Conservation (phyloP, 2,888 invertebrate genomes). For the Watsonalla binaria region DNA sequence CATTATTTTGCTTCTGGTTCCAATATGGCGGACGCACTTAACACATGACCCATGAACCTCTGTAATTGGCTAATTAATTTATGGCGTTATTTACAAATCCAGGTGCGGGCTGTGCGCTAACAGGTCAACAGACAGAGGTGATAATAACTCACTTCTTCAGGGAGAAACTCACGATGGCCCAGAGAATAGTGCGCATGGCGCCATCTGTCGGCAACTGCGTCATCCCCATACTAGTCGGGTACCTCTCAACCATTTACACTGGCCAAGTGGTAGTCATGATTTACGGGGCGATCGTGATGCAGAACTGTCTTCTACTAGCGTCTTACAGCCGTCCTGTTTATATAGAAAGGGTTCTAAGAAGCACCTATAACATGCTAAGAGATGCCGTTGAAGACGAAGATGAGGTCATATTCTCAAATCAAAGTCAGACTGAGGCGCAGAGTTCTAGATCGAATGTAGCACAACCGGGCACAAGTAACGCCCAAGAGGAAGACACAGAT, state of each 20-base stretch:
- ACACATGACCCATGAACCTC: too few species aligned
- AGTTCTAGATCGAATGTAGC: conserved; percentile 10
- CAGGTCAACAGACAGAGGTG: conserved; percentile 78
- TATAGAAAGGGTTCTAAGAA: conserved; percentile 63
- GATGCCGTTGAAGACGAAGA: conserved; percentile 74
- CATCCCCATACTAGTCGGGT: conserved; percentile 71
- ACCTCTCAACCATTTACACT: conserved; percentile 61
- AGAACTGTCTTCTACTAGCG: conserved; percentile 75
- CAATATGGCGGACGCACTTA: too few species aligned
- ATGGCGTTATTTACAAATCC: conserved; percentile 26
- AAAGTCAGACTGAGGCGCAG: conserved; percentile 23
- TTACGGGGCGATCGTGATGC: conserved; percentile 78
- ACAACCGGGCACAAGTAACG: conserved; percentile 23
- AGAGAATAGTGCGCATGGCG: conserved; percentile 71
- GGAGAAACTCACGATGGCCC: conserved; percentile 72
- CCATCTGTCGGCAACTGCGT: conserved; percentile 75
- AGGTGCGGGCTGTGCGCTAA: conserved; percentile 79
- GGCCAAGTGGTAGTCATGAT: conserved; percentile 71
- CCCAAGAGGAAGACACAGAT: conserved; percentile 59
- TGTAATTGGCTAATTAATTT: too few species aligned
- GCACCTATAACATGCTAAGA: conserved; percentile 66
- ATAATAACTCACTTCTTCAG: conserved; percentile 79
- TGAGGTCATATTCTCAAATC: conserved; percentile 77
- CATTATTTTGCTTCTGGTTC: too few species aligned
- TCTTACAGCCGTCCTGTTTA: conserved; percentile 77